phyloP scores from a whole-genome alignment of 2,113 vertebrate genomes.

The Clarias macrocephalus region DNA sequence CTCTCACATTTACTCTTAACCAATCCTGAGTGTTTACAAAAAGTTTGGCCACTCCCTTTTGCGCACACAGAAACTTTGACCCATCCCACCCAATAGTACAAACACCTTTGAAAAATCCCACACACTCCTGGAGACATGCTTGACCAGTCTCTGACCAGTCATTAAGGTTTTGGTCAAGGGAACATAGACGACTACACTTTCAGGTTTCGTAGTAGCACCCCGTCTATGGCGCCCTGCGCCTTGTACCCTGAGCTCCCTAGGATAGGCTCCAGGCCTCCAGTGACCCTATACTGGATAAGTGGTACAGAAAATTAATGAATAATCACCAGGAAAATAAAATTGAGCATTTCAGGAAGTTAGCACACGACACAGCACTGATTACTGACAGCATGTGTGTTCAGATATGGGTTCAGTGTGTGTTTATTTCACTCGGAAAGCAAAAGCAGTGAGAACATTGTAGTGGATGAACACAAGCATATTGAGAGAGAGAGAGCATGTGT shows the following conservation, averaged over 20 bases:
- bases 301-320: neutral
- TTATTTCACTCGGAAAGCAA: neutral
- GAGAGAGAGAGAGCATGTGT: neutral
- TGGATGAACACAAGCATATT: neutral
- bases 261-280: too few species aligned
- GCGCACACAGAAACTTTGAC: neutral
- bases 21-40: too few species aligned
- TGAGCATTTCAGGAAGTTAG: neutral
- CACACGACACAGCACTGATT: neutral
- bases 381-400: neutral
- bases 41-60: neutral
- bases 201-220: neutral
- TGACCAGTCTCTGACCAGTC: neutral
- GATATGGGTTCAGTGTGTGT: neutral
- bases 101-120: neutral
- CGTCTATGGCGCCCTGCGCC: too few species aligned
- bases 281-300: too few species aligned
- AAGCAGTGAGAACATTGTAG: neutral
- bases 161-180: neutral
- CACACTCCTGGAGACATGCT: neutral
- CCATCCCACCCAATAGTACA: neutral
- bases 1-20: neutral
- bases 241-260: too few species aligned
- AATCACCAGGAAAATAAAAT: neutral
- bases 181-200: neutral